Conservation (phyloP, 2,797 vertebrate species). For the Gambusia yucatana region DNA sequence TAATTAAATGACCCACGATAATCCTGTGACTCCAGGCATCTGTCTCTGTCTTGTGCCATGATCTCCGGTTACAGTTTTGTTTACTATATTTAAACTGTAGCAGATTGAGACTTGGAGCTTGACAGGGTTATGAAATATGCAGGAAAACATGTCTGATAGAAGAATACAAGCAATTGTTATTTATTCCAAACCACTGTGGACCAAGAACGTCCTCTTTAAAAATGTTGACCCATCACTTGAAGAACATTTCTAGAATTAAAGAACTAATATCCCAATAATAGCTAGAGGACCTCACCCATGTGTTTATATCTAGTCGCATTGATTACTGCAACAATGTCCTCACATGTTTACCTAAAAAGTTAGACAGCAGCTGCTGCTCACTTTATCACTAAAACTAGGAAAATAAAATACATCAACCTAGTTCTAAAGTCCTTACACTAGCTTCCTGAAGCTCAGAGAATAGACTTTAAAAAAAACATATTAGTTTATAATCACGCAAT, state of each 20-base stretch:
- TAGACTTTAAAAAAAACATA: too few relatives aligned
- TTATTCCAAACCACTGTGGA: slow-evolving; percentile 2
- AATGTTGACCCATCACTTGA: not conserved
- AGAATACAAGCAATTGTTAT: slow-evolving; percentile 5
- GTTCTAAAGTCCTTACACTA: too few relatives aligned
- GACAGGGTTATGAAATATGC: not conserved
- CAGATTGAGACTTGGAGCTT: not conserved
- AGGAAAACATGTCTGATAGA: not conserved
- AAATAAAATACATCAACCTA: too few relatives aligned
- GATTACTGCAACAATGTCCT: not conserved
- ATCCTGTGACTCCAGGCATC: slow-evolving; percentile 18
- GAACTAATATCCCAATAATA: not conserved
- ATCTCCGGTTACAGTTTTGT: slow-evolving; percentile 6
- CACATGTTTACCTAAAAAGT: too few relatives aligned
- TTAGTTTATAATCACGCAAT: too few relatives aligned
- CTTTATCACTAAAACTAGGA: too few relatives aligned
- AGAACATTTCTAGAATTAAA: not conserved
- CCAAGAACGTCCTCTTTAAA: not conserved
- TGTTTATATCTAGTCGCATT: not conserved
- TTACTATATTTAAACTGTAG: slow-evolving; percentile 10
- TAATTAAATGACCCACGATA: slow-evolving; percentile 10
- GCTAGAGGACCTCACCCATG: too few relatives aligned
- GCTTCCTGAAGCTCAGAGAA: too few relatives aligned
- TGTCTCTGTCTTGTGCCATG: slow-evolving; percentile 1
- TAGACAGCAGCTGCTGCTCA: too few relatives aligned